Base-by-base conservation (phyloP, 2,888 invertebrate genomes). In the Drosophila differens region DNA sequence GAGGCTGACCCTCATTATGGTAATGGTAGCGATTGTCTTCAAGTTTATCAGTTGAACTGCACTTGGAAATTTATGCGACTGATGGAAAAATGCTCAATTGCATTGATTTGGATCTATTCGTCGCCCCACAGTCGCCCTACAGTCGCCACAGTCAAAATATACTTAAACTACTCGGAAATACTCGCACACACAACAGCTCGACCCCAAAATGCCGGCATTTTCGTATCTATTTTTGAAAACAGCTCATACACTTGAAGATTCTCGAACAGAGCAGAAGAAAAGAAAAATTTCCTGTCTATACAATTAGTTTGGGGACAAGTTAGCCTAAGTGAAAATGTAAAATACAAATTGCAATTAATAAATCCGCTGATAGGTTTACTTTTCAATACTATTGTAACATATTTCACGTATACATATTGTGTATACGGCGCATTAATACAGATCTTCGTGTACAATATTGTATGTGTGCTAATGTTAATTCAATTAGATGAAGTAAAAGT, bases 401-500 rank as follows among this genome's bases (percentile, higher is more conserved):
- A 16, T 61, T 44, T 14, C 30, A 14, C 16, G 19, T n/a, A 2
- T 16, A 28, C 7, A 54, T 41, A 52, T 16, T 16, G 49, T 39
- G 5, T 19, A 44, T 19, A 44, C 22, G 19, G 28, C 28, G 10
- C 12, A 54, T 57, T 57, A 35, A 30, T 19, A 44, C 12, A 72
- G 76, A 76, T 72, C 59, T 81, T 72, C 78, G 77, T 79, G 78
- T 63, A 51, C 53, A 62, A 68, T 52, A 69, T 51, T 37, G 69
- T 59, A n/a, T 60, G 57, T 67, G 75, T 68, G 78, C 53, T 81
- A 68, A 89, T 90, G 59, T 79, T 81, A 83, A 83, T 85, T 88
- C 90, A 90, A 86, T 86, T 86, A 83, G 71, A 81, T 88, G 74
- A 85, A 86, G 85, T 90, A 86, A 90, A 90, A 86, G 90, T 85